phyloP scores from a whole-genome alignment of 2,113 vertebrate genomes.

The Dromiciops gliroides region DNA sequence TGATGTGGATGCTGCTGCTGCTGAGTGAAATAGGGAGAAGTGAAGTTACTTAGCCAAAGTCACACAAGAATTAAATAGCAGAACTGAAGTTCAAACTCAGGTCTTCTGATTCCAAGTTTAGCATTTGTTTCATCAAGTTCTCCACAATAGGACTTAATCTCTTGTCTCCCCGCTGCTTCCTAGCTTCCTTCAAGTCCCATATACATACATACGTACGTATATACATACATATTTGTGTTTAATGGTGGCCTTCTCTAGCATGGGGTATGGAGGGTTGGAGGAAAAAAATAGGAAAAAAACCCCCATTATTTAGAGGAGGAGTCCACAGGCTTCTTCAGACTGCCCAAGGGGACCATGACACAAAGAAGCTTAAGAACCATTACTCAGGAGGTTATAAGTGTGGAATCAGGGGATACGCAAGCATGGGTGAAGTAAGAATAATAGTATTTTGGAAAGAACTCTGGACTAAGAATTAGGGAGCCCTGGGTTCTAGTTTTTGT shows the following conservation, averaged over 20 bases:
- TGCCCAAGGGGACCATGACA: background rate
- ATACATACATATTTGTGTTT: background rate
- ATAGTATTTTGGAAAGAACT: background rate
- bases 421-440: background rate
- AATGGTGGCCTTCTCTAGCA: background rate
- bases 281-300: too few relatives aligned
- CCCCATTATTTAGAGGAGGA: background rate
- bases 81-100: background rate
- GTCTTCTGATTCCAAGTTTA: background rate
- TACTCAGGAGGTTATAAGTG: background rate
- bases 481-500: background rate
- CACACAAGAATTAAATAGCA: background rate
- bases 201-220: too few relatives aligned
- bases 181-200: background rate
- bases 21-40: background rate
- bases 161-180: background rate
- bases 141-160: background rate
- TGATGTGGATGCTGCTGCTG: background rate
- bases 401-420: background rate
- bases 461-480: background rate
- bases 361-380: background rate
- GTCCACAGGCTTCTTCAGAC: background rate
- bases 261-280: too few relatives aligned
- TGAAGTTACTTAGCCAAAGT: background rate
- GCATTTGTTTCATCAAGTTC: background rate